phyloP scores from a whole-genome alignment of 2,888 invertebrate genomes.

The Nomada hirtipes region DNA sequence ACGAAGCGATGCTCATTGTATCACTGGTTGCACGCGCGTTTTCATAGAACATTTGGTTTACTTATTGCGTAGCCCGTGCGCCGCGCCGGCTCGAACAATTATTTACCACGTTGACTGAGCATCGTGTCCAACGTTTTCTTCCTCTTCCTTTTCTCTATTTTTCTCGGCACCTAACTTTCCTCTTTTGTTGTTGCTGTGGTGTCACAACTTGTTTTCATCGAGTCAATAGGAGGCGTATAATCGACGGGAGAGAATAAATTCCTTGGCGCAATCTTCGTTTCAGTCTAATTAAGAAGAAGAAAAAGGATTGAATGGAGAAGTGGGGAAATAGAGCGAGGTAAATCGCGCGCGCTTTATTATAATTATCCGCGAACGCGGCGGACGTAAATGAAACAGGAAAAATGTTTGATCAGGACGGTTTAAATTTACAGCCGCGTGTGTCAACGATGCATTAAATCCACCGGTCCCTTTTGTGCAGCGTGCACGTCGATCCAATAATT shows the following conservation, averaged over 20 bases:
- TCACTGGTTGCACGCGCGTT: conserved; percentile 3
- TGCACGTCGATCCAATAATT: conserved; percentile 7
- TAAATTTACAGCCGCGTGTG: conserved; percentile 12
- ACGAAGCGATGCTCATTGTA: conserved; percentile 44
- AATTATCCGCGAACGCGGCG: too few relatives aligned
- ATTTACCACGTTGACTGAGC: conserved; percentile 19
- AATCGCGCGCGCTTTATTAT: conserved; percentile 1
- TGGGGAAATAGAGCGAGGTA: background rate
- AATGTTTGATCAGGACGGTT: conserved; percentile 9
- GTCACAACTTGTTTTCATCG: too few relatives aligned
- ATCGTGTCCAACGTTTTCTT: background rate
- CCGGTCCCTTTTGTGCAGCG: background rate
- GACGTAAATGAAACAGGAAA: background rate
- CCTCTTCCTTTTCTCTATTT: too few relatives aligned
- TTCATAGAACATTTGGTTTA: conserved; percentile 40
- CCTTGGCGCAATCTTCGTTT: too few relatives aligned
- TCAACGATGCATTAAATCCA: conserved; percentile 15
- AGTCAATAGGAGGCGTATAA: too few relatives aligned
- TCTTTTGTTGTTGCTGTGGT: too few relatives aligned
- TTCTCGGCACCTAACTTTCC: too few relatives aligned
- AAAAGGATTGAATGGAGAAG: too few relatives aligned
- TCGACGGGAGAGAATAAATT: too few relatives aligned
- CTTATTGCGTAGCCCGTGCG: conserved; percentile 7
- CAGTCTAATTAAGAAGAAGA: background rate
- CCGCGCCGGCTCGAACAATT: conserved; percentile 7